Evolutionary conservation across 2,797 vertebrate species (phyloP).

Genomic region (Crax fasciolata): DNA sequence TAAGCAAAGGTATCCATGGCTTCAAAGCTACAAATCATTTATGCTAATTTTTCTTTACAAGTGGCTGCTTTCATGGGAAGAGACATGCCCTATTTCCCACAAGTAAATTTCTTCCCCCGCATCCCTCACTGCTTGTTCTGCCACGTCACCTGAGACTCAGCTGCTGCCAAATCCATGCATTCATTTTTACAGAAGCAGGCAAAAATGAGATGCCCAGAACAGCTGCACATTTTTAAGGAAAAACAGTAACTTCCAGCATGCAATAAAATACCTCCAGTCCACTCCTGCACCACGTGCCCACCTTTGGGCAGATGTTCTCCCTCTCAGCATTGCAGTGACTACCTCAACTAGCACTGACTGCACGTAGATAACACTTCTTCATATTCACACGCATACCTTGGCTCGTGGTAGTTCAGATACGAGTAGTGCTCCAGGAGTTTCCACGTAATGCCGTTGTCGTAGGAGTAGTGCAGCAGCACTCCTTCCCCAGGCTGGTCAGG

Average conservation of each 20-base stretch:
- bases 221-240: not conserved
- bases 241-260: not conserved
- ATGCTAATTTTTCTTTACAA: conserved; percentile 42
- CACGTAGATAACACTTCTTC: not conserved
- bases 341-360: not conserved
- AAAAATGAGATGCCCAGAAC: not conserved
- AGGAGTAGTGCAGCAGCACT: conserved; percentile 94
- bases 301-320: not conserved
- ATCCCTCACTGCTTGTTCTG: not conserved
- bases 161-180: not conserved
- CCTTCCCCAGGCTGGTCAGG: conserved; percentile 97
- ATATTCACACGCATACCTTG: conserved; percentile 85
- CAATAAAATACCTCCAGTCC: not conserved
- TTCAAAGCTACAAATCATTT: conserved; percentile 53
- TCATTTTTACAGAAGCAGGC: not conserved
- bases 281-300: not conserved
- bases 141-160: not conserved
- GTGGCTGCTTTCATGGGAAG: not conserved
- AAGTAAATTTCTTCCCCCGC: not conserved
- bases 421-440: conserved; percentile 96
- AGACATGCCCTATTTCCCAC: not conserved
- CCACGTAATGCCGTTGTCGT: conserved; percentile 98
- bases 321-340: not conserved
- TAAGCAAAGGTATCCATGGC: conserved; percentile 13
- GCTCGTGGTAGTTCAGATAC: conserved; percentile 96